Evolutionary conservation across 92 coral and sea anemone genomes (phyloP).

Genomic region (Paragorgia papillata): DNA sequence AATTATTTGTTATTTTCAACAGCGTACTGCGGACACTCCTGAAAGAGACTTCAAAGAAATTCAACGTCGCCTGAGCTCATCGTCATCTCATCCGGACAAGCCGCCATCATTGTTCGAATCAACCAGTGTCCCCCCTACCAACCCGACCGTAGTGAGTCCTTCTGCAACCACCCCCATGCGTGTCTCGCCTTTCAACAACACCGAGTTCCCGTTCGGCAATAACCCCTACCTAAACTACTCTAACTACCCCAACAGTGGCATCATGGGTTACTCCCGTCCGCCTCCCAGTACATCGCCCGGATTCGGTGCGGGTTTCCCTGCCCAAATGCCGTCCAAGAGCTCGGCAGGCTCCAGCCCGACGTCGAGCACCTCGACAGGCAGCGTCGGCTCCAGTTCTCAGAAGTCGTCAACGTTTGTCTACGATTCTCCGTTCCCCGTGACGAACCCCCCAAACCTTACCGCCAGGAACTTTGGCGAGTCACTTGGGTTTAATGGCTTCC

Average conservation of each 20-base stretch:
- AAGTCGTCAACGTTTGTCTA: conserved; percentile 17
- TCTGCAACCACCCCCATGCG: conserved; percentile 7
- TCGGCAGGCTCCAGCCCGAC: conserved; percentile 39
- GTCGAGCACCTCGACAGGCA: conserved; percentile 23
- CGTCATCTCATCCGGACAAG: conserved; percentile 29
- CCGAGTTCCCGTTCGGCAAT: conserved; percentile 26
- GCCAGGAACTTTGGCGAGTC: conserved; percentile 26
- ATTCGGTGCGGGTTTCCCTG: conserved; percentile 22
- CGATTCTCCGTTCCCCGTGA: conserved; percentile 16
- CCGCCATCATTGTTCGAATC: conserved; percentile 16
- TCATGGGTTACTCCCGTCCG: conserved; percentile 24
- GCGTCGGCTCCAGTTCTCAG: conserved; percentile 23
- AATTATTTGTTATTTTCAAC: too few species aligned
- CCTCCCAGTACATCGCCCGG: conserved; percentile 26
- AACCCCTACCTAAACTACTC: conserved; percentile 31
- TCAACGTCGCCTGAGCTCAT: conserved; percentile 20
- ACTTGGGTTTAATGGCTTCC: conserved; percentile 39
- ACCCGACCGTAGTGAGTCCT: conserved; percentile 15
- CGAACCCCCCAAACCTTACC: not conserved
- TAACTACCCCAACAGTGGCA: conserved; percentile 9
- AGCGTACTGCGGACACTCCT: not conserved
- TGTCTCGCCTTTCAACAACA: conserved; percentile 19
- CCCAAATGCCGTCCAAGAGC: conserved; percentile 4
- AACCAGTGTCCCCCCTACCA: conserved; percentile 10
- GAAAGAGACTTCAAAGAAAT: conserved; percentile 17